Conservation (phyloP, 1,140 invertebrate genomes). For the Aricia agestis region DNA sequence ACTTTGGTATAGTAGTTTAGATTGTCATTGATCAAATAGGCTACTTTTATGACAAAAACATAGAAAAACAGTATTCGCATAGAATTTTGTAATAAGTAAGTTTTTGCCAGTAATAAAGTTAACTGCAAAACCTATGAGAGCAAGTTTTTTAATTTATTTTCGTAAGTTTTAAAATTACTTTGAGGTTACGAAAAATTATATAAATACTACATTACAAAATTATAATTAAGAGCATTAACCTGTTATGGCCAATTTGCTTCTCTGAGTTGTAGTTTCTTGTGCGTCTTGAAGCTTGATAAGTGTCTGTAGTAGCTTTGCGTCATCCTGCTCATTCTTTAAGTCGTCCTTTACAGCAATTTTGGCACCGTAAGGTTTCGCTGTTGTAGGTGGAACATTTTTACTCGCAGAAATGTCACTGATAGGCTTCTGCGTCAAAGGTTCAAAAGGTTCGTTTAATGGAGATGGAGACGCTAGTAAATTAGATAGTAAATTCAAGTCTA, state of each 20-base stretch:
- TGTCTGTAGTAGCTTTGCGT: constrained; percentile 68
- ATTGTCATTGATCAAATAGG: no score
- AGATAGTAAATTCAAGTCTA: constrained; percentile 53
- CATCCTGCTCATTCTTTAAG: constrained; percentile 62
- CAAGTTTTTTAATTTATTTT: no score
- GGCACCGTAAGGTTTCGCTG: constrained; percentile 46
- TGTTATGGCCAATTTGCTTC: constrained; percentile 59
- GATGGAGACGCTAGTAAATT: constrained; percentile 56
- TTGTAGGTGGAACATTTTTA: constrained; percentile 35
- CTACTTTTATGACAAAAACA: no score
- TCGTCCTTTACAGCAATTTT: constrained; percentile 68
- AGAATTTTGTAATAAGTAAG: no score
- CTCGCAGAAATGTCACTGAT: constrained; percentile 27
- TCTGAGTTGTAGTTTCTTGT: constrained; percentile 61
- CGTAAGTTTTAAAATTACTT: no score
- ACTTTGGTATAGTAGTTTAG: no score
- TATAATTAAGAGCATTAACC: constrained; percentile 35
- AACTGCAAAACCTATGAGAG: no score
- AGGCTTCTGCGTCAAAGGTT: constrained; percentile 48
- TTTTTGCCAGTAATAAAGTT: no score
- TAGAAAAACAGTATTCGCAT: no score
- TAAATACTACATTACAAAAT: background rate
- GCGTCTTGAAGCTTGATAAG: constrained; percentile 67
- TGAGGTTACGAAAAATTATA: no score
- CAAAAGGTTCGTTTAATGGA: constrained; percentile 55